These are phyloP conservation scores for Carassius auratus DNA, from an alignment of 2,113 vertebrate species.

Conservation along the genomic window DNA sequence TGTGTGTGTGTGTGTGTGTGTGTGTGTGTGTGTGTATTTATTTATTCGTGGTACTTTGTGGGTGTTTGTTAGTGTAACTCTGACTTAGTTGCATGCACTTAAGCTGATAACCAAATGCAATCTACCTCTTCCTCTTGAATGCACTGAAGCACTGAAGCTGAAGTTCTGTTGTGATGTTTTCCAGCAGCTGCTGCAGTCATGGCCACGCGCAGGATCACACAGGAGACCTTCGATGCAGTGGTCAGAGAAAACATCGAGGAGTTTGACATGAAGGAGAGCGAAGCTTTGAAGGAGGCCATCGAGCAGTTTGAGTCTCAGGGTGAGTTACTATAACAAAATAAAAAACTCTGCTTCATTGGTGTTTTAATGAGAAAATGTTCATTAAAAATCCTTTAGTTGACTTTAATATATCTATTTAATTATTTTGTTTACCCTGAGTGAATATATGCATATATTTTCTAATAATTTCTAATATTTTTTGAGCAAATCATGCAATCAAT, in stretches of 20 bases:
- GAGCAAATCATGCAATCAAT: too few relatives aligned
- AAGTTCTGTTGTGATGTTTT: neutral
- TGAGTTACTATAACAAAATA: conserved; percentile 57
- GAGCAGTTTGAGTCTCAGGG: conserved; percentile 95
- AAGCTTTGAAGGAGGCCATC: conserved; percentile 86
- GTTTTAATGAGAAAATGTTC: too few relatives aligned
- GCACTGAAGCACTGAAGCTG: neutral
- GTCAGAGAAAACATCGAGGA: conserved; percentile 90
- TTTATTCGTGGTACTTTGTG: neutral
- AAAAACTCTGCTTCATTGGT: too few relatives aligned
- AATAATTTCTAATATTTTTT: too few relatives aligned
- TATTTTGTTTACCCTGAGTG: neutral
- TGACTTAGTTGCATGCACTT: neutral
- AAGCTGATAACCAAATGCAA: neutral
- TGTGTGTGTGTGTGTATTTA: too few relatives aligned
- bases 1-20: too few relatives aligned
- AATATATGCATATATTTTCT: neutral
- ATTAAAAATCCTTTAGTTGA: neutral
- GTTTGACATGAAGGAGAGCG: conserved; percentile 87
- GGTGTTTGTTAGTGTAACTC: neutral
- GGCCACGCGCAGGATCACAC: conserved; percentile 84
- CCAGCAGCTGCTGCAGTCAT: conserved; percentile 66
- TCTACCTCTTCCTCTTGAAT: neutral
- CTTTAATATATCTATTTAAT: neutral
- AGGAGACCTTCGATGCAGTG: conserved; percentile 91